Percentiles rank a stretch among this genome's conserved stretches.
Conservation (phyloP, 2,113 vertebrate species). For the Ceyx margarethae region DNA sequence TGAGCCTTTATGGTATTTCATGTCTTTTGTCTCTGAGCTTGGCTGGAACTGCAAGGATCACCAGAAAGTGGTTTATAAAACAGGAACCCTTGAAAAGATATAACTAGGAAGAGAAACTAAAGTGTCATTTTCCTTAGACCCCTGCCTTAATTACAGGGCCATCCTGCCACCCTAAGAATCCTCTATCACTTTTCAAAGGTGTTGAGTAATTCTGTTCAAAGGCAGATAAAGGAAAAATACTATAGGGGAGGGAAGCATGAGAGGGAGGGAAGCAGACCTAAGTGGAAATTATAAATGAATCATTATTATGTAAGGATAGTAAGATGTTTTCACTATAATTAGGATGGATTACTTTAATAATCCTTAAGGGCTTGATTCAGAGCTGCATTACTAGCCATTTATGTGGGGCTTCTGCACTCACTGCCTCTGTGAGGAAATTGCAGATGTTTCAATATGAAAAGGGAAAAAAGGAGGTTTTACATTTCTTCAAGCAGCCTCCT, state of each 20-base stretch:
- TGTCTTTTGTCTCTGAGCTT: background rate
- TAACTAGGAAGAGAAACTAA: background rate
- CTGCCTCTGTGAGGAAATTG: background rate
- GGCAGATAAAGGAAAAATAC: background rate
- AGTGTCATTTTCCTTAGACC: background rate
- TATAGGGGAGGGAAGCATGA: background rate
- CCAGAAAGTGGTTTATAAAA: background rate
- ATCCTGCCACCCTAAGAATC: background rate
- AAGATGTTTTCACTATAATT: constrained; percentile 66
- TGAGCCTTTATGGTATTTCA: background rate
- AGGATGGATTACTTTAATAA: constrained; percentile 71
- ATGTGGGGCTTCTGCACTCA: background rate
- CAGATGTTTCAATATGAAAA: constrained; percentile 31
- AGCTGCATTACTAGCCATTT: constrained; percentile 38
- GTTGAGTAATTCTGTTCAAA: background rate
- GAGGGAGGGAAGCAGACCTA: background rate
- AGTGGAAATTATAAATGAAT: constrained; percentile 47
- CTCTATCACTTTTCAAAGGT: background rate
- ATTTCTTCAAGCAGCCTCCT: constrained; percentile 21
- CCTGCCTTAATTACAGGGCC: background rate
- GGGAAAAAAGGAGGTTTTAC: background rate
- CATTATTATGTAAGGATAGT: constrained; percentile 54
- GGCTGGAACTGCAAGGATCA: background rate
- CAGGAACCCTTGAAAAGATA: background rate
- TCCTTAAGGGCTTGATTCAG: constrained; percentile 48